These are phyloP conservation scores for Rattus rattus DNA, from an alignment of 2,113 vertebrate genomes.

Conservation along the genomic window DNA sequence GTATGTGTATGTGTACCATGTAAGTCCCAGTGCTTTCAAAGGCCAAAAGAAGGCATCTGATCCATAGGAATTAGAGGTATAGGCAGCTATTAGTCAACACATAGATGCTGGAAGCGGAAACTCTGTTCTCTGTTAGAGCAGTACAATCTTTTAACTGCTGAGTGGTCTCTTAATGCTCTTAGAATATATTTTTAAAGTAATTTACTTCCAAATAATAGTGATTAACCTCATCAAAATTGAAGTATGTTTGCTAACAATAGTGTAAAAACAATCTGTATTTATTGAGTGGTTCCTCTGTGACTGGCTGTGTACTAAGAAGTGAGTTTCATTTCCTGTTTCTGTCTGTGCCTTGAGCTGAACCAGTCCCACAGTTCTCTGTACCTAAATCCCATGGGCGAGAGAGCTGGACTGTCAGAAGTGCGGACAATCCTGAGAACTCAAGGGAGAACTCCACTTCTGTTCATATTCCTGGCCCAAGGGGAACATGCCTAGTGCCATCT, in stretches of 20 bases:
- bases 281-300: background rate
- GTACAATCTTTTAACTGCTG: background rate
- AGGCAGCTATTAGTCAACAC: background rate
- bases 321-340: no score
- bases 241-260: conserved; percentile 18
- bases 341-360: no score
- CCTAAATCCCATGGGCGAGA: no score
- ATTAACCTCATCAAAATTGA: background rate
- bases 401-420: no score
- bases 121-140: background rate
- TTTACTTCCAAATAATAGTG: background rate
- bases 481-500: no score
- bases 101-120: background rate
- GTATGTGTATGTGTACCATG: background rate
- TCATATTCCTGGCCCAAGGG: no score
- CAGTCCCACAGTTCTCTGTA: no score
- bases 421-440: no score
- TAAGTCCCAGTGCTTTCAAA: background rate
- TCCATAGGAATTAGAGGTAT: background rate
- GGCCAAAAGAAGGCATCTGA: background rate
- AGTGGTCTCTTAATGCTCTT: background rate
- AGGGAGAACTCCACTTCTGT: no score
- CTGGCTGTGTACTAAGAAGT: background rate
- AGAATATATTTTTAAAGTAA: conserved; percentile 34
- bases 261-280: background rate